Evolutionary conservation across 2,888 invertebrate genomes (phyloP).

Genomic region (Crioceris asparagi): DNA sequence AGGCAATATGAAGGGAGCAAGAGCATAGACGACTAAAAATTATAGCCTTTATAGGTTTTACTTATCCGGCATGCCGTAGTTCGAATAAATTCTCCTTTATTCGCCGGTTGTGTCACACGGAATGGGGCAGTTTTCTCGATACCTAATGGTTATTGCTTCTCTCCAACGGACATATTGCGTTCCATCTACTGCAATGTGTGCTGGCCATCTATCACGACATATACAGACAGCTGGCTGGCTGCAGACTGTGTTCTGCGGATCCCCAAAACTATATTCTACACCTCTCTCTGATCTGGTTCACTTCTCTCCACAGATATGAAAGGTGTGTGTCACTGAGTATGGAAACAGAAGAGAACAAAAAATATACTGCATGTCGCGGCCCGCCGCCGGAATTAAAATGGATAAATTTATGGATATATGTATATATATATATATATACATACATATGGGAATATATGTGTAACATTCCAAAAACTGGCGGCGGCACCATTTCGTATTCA

Average conservation of each 20-base stretch:
- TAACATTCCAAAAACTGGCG: no score
- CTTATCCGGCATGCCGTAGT: conserved; percentile 31
- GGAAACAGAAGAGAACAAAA: conserved; percentile 9
- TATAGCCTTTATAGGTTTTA: conserved; percentile 19
- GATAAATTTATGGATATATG: conserved; percentile 4
- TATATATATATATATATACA: no score
- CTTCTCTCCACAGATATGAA: background rate
- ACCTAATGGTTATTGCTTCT: conserved; percentile 53
- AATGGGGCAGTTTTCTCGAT: conserved; percentile 50
- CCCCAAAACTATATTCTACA: conserved; percentile 21
- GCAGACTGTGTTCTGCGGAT: conserved; percentile 26
- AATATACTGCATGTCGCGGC: background rate
- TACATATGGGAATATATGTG: no score
- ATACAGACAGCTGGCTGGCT: no score
- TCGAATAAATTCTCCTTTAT: conserved; percentile 49
- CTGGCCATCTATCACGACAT: conserved; percentile 43
- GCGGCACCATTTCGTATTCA: no score
- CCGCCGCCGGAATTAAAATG: conserved; percentile 3
- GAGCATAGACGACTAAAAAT: conserved; percentile 7
- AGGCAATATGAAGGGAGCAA: conserved; percentile 9
- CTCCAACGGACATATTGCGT: conserved; percentile 48
- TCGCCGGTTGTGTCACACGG: conserved; percentile 49
- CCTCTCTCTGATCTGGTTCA: background rate
- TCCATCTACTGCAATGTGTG: conserved; percentile 50
- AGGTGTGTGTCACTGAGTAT: background rate